Evolutionary conservation across 1,140 invertebrate genomes (phyloP).

Genomic region (Epicauta chinensis): DNA sequence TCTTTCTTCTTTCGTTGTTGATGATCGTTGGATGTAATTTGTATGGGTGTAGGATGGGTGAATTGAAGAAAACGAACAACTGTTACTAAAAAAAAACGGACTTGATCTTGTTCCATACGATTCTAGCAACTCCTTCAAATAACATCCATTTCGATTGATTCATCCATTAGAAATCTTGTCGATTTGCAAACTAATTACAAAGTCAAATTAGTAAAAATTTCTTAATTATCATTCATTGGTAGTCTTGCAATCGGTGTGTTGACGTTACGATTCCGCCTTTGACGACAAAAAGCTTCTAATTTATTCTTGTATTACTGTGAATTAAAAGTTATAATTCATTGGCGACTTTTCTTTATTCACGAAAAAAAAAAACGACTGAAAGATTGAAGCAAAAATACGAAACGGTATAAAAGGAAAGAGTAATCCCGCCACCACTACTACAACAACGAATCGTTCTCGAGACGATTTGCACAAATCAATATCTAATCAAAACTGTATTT

Average conservation of each 20-base stretch:
- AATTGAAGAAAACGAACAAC: conserved; percentile 15
- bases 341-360: conserved; percentile 16
- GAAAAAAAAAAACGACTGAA: too few species aligned
- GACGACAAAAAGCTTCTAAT: conserved; percentile 9
- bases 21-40: too few species aligned
- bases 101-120: too few species aligned
- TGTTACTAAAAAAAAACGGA: conserved; percentile 10
- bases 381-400: too few species aligned
- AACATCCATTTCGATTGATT: too few species aligned
- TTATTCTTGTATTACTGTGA: conserved; percentile 6
- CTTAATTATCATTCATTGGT: conserved; percentile 19
- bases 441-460: conserved; percentile 1
- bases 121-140: too few species aligned
- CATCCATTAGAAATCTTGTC: not conserved
- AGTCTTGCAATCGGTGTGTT: conserved; percentile 11
- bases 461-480: conserved; percentile 15
- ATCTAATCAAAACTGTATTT: conserved; percentile 22
- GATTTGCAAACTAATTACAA: conserved; percentile 11
- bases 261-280: not conserved
- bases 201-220: conserved; percentile 12
- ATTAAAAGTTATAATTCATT: conserved; percentile 22
- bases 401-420: too few species aligned
- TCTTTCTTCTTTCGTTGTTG: too few species aligned
- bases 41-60: not conserved
- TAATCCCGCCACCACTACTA: too few species aligned